Base-by-base conservation (phyloP, 2,797 vertebrate genomes). In the Pygocentrus nattereri region DNA sequence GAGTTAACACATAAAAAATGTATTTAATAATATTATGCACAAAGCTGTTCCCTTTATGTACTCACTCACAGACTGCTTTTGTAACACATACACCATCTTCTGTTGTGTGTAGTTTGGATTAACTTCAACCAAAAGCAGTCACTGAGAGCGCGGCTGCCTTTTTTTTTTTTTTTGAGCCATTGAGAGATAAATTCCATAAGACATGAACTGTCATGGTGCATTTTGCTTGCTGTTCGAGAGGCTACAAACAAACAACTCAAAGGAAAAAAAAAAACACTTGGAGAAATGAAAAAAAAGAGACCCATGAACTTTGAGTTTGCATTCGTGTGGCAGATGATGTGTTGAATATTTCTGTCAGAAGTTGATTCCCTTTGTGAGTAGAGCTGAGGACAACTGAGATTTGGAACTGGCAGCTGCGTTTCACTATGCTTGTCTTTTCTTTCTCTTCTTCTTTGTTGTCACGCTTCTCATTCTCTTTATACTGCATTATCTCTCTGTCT, bases 271-370 rank as follows among this genome's bases (percentile, higher is more conserved):
- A 62, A 64, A 62, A 67, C 58, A 54, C 56, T 54, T 65, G 31
- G 21, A 73, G 47, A 19, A 6, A 16, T 16, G 16, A 74, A 50
- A 44, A 78, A 71, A 62, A 38, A 73, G 62, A 41, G 79, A 23
- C 68, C 50, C 44, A 52, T 54, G 41, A 59, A 56, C 38, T 54
- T 5, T 5, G 56, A n/a, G 64, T 79, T 81, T 82, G 80, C 65
- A 58, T 70, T 34, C 78, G 81, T 72, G 38, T 86, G 79, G 81
- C 80, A 80, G 84, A 82, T 79, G 83, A 82, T 81, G 69, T 87
- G 86, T 62, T 87, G 81, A 88, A 87, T 87, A 88, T 87, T 88
- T 87, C 81, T 79, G 82, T 88, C 87, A 83, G 84, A 88, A 83
- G 81, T 82, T 71, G 79, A 71, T 73, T 76, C 70, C 79, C 78